Conservation (phyloP, 2,888 invertebrate genomes). For the Himalopsyche kuldschensis region DNA sequence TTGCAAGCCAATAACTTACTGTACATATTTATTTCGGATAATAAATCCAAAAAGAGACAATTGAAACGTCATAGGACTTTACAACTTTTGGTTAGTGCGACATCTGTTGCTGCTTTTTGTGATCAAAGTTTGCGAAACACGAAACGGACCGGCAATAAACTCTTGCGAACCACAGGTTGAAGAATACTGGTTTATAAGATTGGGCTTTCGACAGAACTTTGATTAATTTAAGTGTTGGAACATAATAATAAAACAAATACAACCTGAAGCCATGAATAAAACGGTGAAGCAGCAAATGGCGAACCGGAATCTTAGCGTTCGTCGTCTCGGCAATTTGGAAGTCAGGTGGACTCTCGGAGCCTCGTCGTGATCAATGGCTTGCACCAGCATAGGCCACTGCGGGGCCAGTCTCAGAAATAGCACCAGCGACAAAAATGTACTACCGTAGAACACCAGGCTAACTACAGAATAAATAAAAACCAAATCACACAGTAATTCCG, state of each 20-base stretch:
- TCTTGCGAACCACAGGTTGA: too few relatives aligned
- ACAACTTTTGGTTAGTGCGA: too few relatives aligned
- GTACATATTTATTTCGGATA: too few relatives aligned
- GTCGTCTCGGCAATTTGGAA: neutral
- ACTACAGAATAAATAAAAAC: slow-evolving; percentile 42
- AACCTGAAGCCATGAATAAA: slow-evolving; percentile 18
- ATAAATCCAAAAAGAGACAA: too few relatives aligned
- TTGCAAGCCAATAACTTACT: too few relatives aligned
- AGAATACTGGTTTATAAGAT: too few relatives aligned
- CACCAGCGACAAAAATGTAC: slow-evolving; percentile 56
- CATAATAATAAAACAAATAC: neutral
- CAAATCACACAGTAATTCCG: neutral
- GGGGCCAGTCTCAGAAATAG: slow-evolving; percentile 56
- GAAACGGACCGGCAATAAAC: too few relatives aligned
- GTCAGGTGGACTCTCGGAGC: neutral
- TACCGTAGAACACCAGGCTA: slow-evolving; percentile 59
- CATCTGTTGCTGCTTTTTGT: too few relatives aligned
- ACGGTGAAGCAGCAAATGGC: slow-evolving; percentile 23
- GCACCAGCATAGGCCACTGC: slow-evolving; percentile 51
- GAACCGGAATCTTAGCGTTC: slow-evolving; percentile 8
- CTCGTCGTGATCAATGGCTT: slow-evolving; percentile 22
- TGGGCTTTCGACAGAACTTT: neutral
- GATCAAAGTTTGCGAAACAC: too few relatives aligned
- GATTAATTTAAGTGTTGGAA: neutral
- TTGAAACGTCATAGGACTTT: too few relatives aligned